Evolutionary conservation across 2,797 vertebrate genomes (phyloP), one percentile per base, ranked within the genome.

Genomic region (Ptychadena robeensis): DNA sequence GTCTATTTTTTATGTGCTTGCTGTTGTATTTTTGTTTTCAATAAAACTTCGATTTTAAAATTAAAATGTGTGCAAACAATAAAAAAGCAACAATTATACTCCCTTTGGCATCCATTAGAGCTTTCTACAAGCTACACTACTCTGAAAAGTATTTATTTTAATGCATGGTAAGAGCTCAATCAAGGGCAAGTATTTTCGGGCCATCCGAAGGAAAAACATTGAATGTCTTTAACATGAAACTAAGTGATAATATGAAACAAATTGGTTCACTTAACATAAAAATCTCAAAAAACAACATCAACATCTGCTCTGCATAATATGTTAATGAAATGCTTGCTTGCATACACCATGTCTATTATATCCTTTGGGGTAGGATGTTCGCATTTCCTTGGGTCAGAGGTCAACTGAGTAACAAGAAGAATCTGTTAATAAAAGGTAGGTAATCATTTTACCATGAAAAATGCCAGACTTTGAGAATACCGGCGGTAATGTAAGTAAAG

Each of bases 321-420:
- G 27, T 18, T 38, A 76, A 38, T 63, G n/a, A 82, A 69, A 69
- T 61, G 48, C n/a, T 72, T 10, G 30, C 27, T 71, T 57, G 67
- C 30, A 18, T 44, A 27, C 53, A 64, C 34, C 22, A 15, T 22
- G 5, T 61, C 31, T 59, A 31, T 15, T 34, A 40, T 73, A 85
- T 89, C 68, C 79, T 86, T 79, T 10, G 9, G 53, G 25, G 27
- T 4, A 79, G 64, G 78, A 70, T 25, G 82, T 89, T 89, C 88
- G 57, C 32, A 65, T 86, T 85, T 81, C 22, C 22, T 77, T 81
- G 84, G 71, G 85, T 88, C 73, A 82, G 80, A 90, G 87, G 83
- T 87, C 77, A 57, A 5, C 0, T 64, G 83, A 85, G 81, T 67
- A 67, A 82, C 37, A 5, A 57, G 59, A 76, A 65, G 28, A 44